Conservation (phyloP, 2,888 invertebrate genomes). For the Temnothorax rugatulus region DNA sequence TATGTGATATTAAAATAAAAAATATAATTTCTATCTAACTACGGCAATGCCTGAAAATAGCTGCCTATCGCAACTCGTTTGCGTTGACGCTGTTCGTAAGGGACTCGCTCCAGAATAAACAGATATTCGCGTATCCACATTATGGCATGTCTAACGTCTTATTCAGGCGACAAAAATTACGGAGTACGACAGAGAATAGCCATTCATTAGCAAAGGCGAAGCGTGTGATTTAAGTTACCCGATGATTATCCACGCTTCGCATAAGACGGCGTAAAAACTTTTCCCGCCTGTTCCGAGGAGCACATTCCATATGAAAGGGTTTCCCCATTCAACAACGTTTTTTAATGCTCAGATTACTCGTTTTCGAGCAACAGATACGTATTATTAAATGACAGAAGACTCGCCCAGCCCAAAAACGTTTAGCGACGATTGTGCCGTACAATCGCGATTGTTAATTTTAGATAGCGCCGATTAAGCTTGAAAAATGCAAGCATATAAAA, state of each 20-base stretch:
- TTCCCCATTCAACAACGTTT: background rate
- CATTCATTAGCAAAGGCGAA: slow-evolving; percentile 28
- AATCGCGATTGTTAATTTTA: slow-evolving; percentile 15
- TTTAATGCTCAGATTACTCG: background rate
- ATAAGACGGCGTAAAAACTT: slow-evolving; percentile 7
- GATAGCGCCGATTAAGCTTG: background rate
- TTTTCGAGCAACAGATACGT: background rate
- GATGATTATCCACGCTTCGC: slow-evolving; percentile 35
- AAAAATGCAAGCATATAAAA: background rate
- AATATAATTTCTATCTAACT: background rate
- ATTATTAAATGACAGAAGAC: background rate
- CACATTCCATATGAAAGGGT: background rate
- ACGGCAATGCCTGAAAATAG: background rate
- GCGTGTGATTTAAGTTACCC: slow-evolving; percentile 30
- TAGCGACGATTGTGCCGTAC: background rate
- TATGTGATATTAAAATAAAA: background rate
- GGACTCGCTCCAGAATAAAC: slow-evolving; percentile 22
- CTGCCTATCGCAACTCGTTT: background rate
- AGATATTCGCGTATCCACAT: background rate
- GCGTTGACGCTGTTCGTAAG: background rate
- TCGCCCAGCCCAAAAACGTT: background rate
- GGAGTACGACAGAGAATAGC: slow-evolving; percentile 18
- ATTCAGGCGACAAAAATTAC: slow-evolving; percentile 31
- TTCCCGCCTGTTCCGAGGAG: slow-evolving; percentile 39
- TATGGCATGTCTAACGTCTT: slow-evolving; percentile 30